Percentiles rank a stretch among this genome's conserved stretches.
Conservation (phyloP, 2,888 invertebrate species). For the Heliconius aoede region DNA sequence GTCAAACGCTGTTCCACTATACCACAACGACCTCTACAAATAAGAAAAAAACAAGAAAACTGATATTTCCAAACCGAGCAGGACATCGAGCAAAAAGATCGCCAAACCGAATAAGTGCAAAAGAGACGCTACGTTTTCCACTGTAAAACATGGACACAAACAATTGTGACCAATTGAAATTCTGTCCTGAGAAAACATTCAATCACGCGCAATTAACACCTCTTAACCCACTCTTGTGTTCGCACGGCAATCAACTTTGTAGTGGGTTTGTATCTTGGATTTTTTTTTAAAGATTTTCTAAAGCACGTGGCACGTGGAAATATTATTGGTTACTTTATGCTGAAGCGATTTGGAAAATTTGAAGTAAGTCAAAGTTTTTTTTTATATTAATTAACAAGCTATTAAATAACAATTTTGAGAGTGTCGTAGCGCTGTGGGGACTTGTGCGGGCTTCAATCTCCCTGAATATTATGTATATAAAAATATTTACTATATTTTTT, state of each 20-base stretch:
- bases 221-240: constrained; percentile 82
- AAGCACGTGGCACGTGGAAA: not conserved
- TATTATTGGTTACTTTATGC: not conserved
- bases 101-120: not conserved
- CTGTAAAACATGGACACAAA: constrained; percentile 59
- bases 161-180: constrained; percentile 82
- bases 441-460: no score
- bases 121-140: constrained; percentile 39
- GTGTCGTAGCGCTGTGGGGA: not conserved
- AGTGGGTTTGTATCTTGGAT: constrained; percentile 64
- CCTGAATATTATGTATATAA: no score
- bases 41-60: not conserved
- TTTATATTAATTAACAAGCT: not conserved
- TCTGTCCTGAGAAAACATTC: constrained; percentile 84
- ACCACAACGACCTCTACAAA: not conserved
- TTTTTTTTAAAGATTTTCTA: constrained; percentile 43
- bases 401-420: not conserved
- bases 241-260: constrained; percentile 78
- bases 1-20: no score
- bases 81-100: not conserved
- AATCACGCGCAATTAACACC: constrained; percentile 85
- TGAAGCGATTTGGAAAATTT: not conserved
- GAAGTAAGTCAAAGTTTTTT: no score
- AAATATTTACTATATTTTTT: no score
- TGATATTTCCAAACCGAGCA: not conserved